Evolutionary conservation across 2,113 vertebrate genomes (phyloP).

Genomic region (Coptodon bakossiorum): DNA sequence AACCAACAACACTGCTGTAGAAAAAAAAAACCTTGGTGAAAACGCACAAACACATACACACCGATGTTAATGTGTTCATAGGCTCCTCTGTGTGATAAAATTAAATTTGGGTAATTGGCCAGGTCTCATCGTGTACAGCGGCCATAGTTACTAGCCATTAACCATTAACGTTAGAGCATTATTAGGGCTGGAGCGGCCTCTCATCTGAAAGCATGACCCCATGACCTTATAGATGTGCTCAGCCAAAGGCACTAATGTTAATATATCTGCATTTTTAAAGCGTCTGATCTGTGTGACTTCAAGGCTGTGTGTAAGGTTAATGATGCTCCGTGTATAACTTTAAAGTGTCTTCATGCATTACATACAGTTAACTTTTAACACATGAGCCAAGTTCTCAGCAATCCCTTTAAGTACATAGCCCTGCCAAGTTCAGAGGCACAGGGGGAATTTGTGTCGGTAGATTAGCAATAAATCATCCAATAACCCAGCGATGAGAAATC

Average conservation of each 20-base stretch:
- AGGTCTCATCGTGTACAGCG: conserved; percentile 36
- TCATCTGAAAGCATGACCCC: conserved; percentile 43
- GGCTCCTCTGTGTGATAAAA: conserved; percentile 11
- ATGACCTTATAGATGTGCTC: conserved; percentile 19
- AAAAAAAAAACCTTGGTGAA: conserved; percentile 1
- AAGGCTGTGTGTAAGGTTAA: conserved; percentile 14
- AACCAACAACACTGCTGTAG: conserved; percentile 19
- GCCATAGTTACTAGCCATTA: conserved; percentile 38
- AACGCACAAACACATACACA: neutral
- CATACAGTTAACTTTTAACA: conserved; percentile 35
- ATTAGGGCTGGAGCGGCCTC: conserved; percentile 33
- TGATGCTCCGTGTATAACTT: conserved; percentile 10
- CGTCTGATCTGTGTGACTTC: neutral
- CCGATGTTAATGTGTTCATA: conserved; percentile 1
- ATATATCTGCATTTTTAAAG: neutral
- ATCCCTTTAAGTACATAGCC: conserved; percentile 59
- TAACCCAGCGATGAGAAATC: conserved; percentile 60
- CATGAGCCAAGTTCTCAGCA: conserved; percentile 32
- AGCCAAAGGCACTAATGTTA: conserved; percentile 14
- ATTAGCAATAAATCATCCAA: conserved; percentile 72
- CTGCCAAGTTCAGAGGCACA: conserved; percentile 60
- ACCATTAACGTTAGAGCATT: conserved; percentile 38
- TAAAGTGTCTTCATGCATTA: conserved; percentile 9
- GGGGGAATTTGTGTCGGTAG: conserved; percentile 64
- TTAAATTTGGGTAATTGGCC: conserved; percentile 57